Evolutionary conservation across 1,140 invertebrate genomes (phyloP), one percentile per base, ranked within the genome.

Genomic region (Drosophila prosaltans): DNA sequence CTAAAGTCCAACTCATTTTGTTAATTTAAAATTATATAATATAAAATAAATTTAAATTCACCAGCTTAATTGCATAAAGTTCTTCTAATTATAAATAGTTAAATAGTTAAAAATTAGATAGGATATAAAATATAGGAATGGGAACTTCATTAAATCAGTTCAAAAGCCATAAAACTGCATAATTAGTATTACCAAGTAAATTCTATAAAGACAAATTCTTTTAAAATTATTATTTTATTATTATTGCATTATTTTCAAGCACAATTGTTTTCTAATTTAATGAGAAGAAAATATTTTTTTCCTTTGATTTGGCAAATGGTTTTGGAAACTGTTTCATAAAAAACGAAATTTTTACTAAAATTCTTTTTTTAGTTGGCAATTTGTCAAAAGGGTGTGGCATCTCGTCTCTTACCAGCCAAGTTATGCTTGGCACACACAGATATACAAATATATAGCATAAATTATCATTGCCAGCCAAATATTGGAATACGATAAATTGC

Each of bases 391-490:
- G 83, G 83, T 78, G 84, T 83, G 65, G 73, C 59, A 39, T 60
- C 66, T 64, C 36, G 36, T 21, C 72, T n/a, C 45, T 36, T 26
- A 11, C 60, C 26, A 69, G 28, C 41, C 65, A 62, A 59, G 58
- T 16, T 45, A 65, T 65, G 45, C 48, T 43, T 45, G 45, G 21
- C 72, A 60, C 39, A 40, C 65, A 65, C 58, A 72, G 26, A 40
- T 32, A 59, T 41, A 40, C 26, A 39, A 2, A 71, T 28, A 16
- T 36, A 63, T 32, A 59, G 21, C 79, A 80, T 84, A 80, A 80
- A 88, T 88, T 88, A 88, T 83, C 80, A 83, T 80, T 80, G 80
- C 80, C 80, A 88, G 75, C 76, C 80, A 77, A 89, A 88, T 83
- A 51, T 77, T 89, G 81, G 77, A 88, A 80, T 76, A 69, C 82